Conservation (phyloP, 2,797 vertebrate species). For the Nothura maculosa region DNA sequence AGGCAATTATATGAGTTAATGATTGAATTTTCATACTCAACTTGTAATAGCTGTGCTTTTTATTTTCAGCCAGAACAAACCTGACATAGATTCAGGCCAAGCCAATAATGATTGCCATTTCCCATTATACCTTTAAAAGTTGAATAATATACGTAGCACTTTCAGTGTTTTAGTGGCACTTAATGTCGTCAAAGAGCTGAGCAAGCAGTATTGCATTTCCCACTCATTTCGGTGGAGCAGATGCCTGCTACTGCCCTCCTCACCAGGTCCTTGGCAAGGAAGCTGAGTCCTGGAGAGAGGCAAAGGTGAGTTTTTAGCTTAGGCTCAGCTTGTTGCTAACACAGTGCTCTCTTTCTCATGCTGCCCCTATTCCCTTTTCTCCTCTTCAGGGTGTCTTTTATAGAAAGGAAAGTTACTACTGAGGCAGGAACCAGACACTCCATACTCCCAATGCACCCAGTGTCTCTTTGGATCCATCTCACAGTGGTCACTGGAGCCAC, state of each 20-base stretch:
- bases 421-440: background rate
- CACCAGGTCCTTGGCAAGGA: background rate
- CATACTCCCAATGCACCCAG: background rate
- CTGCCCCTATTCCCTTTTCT: background rate
- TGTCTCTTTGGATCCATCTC: background rate
- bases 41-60: constrained; percentile 30
- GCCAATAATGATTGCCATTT: constrained; percentile 61
- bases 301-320: background rate
- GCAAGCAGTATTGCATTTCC: constrained; percentile 34
- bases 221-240: background rate
- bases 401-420: background rate
- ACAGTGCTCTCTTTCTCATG: background rate
- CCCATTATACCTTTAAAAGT: constrained; percentile 55
- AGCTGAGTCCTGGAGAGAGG: background rate
- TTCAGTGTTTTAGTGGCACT: constrained; percentile 58
- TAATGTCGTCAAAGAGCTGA: constrained; percentile 35
- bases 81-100: constrained; percentile 42
- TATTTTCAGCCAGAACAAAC: constrained; percentile 51
- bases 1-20: constrained; percentile 59
- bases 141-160: constrained; percentile 48
- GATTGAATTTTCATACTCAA: constrained; percentile 36
- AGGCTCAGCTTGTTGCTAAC: background rate
- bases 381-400: background rate
- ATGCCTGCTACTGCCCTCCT: background rate
- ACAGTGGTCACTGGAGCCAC: background rate